Conservation (phyloP, 2,113 vertebrate genomes). For the Alouatta palliata region DNA sequence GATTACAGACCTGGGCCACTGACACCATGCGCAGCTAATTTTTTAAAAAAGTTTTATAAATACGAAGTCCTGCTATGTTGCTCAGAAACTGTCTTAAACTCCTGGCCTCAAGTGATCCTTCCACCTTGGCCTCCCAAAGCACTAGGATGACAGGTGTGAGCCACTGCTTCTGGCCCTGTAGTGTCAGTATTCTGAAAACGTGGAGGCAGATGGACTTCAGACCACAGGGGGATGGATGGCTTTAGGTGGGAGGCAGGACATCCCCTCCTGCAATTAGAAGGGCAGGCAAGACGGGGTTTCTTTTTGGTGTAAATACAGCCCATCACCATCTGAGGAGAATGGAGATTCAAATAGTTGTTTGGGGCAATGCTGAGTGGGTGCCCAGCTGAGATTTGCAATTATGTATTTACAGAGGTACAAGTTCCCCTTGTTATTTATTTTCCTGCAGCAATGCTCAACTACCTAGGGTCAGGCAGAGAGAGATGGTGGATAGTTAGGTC, state of each 20-base stretch:
- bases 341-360: background rate
- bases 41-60: no score
- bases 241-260: background rate
- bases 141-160: no score
- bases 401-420: rapidly evolving
- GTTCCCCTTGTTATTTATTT: rapidly evolving
- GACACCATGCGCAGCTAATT: no score
- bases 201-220: background rate
- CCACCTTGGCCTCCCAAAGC: no score
- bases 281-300: background rate
- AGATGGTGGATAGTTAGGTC: background rate
- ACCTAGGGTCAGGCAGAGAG: background rate
- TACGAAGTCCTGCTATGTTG: no score
- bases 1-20: no score
- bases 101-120: no score
- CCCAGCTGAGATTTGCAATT: background rate
- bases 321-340: background rate
- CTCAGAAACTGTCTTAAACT: no score
- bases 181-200: background rate
- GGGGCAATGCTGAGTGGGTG: background rate
- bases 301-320: background rate
- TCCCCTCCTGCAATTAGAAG: background rate
- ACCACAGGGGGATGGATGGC: background rate
- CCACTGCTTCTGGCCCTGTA: no score
- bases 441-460: background rate